Percentiles rank a stretch among this genome's conserved stretches.
Conservation (phyloP, 2,113 vertebrate species). For the Notechis scutatus region DNA sequence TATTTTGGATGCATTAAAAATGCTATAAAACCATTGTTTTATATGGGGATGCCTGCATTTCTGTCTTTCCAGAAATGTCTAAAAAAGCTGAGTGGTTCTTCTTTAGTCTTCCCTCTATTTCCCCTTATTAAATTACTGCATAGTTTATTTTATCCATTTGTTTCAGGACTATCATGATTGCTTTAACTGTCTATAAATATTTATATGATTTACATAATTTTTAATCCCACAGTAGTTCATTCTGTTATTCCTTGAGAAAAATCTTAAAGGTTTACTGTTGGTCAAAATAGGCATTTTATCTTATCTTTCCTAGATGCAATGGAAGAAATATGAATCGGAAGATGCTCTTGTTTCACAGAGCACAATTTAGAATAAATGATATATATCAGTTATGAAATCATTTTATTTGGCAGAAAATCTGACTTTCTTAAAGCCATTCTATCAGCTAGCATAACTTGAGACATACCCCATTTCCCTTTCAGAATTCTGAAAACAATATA, state of each 20-base stretch:
- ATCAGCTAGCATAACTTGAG: rapidly evolving
- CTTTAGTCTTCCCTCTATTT: background rate
- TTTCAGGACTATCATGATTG: background rate
- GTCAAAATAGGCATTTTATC: background rate
- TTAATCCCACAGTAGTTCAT: background rate
- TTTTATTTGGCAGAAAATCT: conserved; percentile 8
- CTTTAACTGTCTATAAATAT: background rate
- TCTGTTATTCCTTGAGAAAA: background rate
- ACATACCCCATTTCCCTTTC: background rate
- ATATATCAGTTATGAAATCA: background rate
- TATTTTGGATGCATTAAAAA: background rate
- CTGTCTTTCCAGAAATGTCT: background rate
- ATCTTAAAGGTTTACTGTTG: background rate
- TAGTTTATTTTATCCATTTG: background rate
- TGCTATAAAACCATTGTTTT: background rate
- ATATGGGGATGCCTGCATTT: background rate
- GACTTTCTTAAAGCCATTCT: background rate
- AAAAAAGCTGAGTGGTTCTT: background rate
- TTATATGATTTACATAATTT: background rate
- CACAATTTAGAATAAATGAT: background rate
- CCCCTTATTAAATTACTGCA: background rate
- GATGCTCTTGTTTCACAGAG: background rate
- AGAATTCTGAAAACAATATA: rapidly evolving
- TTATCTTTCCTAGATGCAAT: background rate
- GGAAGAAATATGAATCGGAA: background rate